Evolutionary conservation across 2,888 invertebrate species (phyloP).

Genomic region (Eilema caniola): DNA sequence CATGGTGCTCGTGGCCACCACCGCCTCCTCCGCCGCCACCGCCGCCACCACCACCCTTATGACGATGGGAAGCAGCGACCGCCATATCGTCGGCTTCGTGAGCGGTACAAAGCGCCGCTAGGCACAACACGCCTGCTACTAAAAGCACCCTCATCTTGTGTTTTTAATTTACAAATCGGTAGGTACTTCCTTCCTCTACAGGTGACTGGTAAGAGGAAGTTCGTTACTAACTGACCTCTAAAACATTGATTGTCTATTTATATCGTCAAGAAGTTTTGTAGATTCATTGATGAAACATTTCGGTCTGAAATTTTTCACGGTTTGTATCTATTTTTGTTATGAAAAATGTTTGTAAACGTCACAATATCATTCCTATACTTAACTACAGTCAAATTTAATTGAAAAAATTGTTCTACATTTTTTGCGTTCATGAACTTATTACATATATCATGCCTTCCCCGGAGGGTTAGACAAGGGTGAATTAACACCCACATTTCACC

Average conservation of each 20-base stretch:
- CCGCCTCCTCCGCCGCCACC: slow-evolving; percentile 61
- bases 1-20: slow-evolving; percentile 89
- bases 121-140: slow-evolving; percentile 71
- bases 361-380: background rate
- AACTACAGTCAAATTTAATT: background rate
- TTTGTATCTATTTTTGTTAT: slow-evolving; percentile 13
- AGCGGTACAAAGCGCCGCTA: slow-evolving; percentile 72
- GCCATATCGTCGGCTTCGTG: slow-evolving; percentile 69
- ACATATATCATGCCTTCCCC: too few species aligned
- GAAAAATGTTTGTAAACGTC: slow-evolving; percentile 12
- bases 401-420: background rate
- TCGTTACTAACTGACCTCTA: slow-evolving; percentile 35
- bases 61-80: slow-evolving; percentile 84
- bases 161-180: background rate
- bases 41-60: slow-evolving; percentile 70
- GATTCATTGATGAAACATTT: slow-evolving; percentile 26
- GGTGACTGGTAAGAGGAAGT: slow-evolving; percentile 28
- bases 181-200: slow-evolving; percentile 17
- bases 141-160: slow-evolving; percentile 69
- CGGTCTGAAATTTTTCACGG: slow-evolving; percentile 22
- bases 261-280: slow-evolving; percentile 60
- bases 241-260: slow-evolving; percentile 67
- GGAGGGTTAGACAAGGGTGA: too few species aligned
- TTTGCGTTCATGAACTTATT: background rate
- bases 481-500: too few species aligned